Evolutionary conservation across 2,113 vertebrate genomes (phyloP).

Genomic region (Cebus imitator): DNA sequence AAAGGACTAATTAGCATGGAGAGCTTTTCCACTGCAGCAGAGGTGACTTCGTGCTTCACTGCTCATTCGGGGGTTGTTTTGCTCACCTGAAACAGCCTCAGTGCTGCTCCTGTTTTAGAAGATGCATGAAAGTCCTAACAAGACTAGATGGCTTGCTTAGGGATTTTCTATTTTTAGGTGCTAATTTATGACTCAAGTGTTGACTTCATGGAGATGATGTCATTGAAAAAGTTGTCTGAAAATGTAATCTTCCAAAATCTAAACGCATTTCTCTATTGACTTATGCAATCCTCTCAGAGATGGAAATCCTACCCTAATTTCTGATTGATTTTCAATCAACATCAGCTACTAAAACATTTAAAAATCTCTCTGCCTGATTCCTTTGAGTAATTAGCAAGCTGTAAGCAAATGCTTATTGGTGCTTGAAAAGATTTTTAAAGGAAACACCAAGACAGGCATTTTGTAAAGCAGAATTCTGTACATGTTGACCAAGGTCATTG

Average conservation of each 20-base stretch:
- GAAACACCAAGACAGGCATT: background rate
- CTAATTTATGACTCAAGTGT: background rate
- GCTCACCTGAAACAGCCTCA: no score
- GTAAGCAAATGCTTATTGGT: background rate
- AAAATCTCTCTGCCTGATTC: background rate
- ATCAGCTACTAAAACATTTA: background rate
- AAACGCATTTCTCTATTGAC: background rate
- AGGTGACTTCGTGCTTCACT: background rate
- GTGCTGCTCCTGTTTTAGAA: background rate
- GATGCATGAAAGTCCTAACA: rapidly evolving
- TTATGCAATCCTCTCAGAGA: background rate
- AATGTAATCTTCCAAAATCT: conserved; percentile 15
- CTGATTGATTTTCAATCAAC: conserved; percentile 37
- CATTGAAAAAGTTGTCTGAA: background rate
- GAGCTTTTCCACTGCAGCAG: background rate
- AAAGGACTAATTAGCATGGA: rapidly evolving
- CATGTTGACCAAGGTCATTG: background rate
- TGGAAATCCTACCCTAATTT: conserved; percentile 23
- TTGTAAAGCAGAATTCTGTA: background rate
- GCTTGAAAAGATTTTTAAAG: background rate
- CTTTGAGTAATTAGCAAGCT: background rate
- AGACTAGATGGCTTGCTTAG: background rate
- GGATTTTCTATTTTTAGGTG: background rate
- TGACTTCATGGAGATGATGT: conserved; percentile 32
- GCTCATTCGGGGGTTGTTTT: rapidly evolving